Percentiles rank a stretch among this genome's conserved stretches.
These are phyloP conservation scores for Linyphia triangularis DNA, from an alignment of 2,888 invertebrate genomes.

Conservation along the genomic window DNA sequence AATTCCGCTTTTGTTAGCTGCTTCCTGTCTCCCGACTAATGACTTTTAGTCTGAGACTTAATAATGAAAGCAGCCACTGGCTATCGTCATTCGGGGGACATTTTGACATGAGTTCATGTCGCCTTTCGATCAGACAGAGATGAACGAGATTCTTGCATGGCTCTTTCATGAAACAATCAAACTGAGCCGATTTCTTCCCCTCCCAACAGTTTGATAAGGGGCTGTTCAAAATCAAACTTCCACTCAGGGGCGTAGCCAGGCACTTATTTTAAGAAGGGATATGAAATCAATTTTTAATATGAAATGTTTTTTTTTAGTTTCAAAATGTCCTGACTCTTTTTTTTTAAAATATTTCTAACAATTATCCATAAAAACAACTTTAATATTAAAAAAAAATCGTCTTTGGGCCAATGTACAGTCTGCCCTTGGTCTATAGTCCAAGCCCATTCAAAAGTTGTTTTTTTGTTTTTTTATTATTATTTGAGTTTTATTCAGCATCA, in stretches of 20 bases:
- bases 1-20: constrained; percentile 43
- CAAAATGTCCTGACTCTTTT: constrained; percentile 1
- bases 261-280: neutral
- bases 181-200: constrained; percentile 31
- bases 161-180: constrained; percentile 49
- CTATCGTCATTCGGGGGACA: constrained; percentile 31
- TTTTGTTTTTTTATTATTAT: too few relatives aligned
- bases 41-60: constrained; percentile 46
- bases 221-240: too few relatives aligned
- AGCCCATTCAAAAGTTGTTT: too few relatives aligned
- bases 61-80: constrained; percentile 42
- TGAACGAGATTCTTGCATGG: constrained; percentile 69
- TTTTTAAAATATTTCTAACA: too few relatives aligned
- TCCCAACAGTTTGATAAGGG: too few relatives aligned
- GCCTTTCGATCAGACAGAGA: constrained; percentile 62
- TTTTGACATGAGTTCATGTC: constrained; percentile 29
- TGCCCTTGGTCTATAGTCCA: too few relatives aligned
- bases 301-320: neutral
- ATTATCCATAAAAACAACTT: too few relatives aligned
- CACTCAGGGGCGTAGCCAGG: too few relatives aligned
- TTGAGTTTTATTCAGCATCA: too few relatives aligned
- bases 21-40: constrained; percentile 33
- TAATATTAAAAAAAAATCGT: too few relatives aligned
- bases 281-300: neutral
- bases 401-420: too few relatives aligned